Evolutionary conservation across 2,797 vertebrate genomes (phyloP).

Genomic region (Lycodopsis pacificus): DNA sequence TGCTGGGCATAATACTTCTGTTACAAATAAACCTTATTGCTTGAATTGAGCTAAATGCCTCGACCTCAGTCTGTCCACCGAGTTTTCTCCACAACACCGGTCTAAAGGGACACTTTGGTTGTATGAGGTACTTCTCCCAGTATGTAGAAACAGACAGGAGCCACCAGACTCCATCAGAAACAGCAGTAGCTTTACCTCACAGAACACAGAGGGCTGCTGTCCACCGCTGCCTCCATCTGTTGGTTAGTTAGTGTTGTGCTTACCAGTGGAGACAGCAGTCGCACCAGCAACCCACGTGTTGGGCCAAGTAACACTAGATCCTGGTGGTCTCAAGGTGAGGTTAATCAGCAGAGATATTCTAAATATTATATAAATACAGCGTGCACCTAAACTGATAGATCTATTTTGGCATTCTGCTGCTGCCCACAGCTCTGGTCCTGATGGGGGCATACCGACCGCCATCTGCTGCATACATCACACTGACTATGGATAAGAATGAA

Average conservation of each 20-base stretch:
- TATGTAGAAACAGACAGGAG: neutral
- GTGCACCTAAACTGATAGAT: no score
- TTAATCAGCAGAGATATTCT: neutral
- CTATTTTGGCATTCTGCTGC: no score
- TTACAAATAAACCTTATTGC: no score
- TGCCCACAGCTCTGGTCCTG: no score
- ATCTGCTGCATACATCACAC: neutral
- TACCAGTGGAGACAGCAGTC: neutral
- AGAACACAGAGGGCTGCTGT: neutral
- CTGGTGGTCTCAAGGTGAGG: neutral
- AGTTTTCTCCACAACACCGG: no score
- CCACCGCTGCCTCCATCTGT: neutral
- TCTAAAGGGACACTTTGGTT: neutral
- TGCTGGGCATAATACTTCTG: no score
- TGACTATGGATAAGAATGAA: neutral
- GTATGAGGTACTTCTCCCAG: neutral
- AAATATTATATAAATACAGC: neutral
- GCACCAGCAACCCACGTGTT: neutral
- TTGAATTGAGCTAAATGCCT: no score
- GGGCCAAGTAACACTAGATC: no score
- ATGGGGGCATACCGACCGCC: no score
- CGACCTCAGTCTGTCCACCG: no score
- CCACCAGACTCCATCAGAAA: neutral
- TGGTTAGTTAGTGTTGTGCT: neutral
- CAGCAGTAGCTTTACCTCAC: neutral